Evolutionary conservation across 2,113 vertebrate genomes (phyloP).

Genomic region (Tachysurus fulvidraco): DNA sequence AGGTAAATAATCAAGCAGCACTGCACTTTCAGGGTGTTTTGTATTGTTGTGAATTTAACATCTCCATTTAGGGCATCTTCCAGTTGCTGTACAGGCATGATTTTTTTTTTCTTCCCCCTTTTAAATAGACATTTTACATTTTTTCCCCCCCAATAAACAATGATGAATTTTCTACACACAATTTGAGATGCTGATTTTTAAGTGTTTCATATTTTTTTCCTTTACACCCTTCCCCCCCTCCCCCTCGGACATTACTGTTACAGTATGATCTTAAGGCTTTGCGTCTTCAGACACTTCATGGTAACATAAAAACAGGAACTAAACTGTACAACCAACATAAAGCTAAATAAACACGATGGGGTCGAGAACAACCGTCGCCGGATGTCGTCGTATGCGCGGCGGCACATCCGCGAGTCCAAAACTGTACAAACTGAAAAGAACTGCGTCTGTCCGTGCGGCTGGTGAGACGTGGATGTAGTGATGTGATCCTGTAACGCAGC

Average conservation of each 20-base stretch:
- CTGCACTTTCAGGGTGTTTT: conserved; percentile 26
- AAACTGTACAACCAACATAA: conserved; percentile 53
- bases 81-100: conserved; percentile 13
- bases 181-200: conserved; percentile 2
- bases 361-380: neutral
- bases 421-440: conserved; percentile 2
- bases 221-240: conserved; percentile 19
- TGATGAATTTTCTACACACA: neutral
- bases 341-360: conserved; percentile 10
- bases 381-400: neutral
- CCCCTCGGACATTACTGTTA: conserved; percentile 23
- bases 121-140: conserved; percentile 31
- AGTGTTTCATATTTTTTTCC: neutral
- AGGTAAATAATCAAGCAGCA: neutral
- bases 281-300: conserved; percentile 20
- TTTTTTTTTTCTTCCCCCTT: conserved; percentile 22
- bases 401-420: neutral
- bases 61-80: neutral
- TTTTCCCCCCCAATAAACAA: conserved; percentile 25
- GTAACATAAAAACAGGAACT: conserved; percentile 44
- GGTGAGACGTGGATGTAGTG: neutral
- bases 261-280: conserved; percentile 48
- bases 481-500: neutral
- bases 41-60: conserved; percentile 33
- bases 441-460: neutral